Evolutionary conservation across 2,888 invertebrate genomes (phyloP), one percentile per base, ranked within the genome.

Genomic region (Maniola hyperantus): DNA sequence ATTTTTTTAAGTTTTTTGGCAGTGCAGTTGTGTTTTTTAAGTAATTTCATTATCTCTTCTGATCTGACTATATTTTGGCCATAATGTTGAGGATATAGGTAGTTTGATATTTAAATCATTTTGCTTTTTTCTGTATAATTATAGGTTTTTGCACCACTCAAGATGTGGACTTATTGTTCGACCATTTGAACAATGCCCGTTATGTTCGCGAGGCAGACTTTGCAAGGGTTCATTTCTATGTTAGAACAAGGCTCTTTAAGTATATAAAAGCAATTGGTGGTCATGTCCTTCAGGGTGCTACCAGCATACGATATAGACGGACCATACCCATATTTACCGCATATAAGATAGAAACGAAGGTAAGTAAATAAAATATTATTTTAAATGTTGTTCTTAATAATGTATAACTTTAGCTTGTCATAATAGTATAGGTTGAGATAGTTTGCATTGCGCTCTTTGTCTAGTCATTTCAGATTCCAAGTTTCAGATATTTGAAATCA

Each of bases 171-270:
- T 94, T 97, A 68, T 95, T 97, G 79, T 89, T 97, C 10, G 93
- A 94, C n/a, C 97, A 98, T 83, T 98, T 98, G 97, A 98, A 98
- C 87, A 98, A 98, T 82, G 96, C 97, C 0, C 93, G 97, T n/a
- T 98, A 97, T 78, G 88, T 97, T 6, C 93, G 98, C 5, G 97
- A 97, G 81, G 87, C 97, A 76, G 98, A 98, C 86, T 97, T 98
- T 83, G 97, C 96, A 0, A 93, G 97, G 66, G 96, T 97, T 81
- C 95, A 97, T 78, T 97, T 96, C 83, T 97, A 96, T 78, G 95
- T 96, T 63, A 91, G 95, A 65, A 95, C 95, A 5, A 96, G 97
- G 7, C 93, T 97, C 6, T 96, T 95, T 74, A 89, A 87, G 2
- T 94, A 94, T 74, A 93, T 97, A 34, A 92, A 86, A 44, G 93